These are phyloP conservation scores for Pongo pygmaeus DNA, from an alignment of 2,113 vertebrate species.

Conservation along the genomic window DNA sequence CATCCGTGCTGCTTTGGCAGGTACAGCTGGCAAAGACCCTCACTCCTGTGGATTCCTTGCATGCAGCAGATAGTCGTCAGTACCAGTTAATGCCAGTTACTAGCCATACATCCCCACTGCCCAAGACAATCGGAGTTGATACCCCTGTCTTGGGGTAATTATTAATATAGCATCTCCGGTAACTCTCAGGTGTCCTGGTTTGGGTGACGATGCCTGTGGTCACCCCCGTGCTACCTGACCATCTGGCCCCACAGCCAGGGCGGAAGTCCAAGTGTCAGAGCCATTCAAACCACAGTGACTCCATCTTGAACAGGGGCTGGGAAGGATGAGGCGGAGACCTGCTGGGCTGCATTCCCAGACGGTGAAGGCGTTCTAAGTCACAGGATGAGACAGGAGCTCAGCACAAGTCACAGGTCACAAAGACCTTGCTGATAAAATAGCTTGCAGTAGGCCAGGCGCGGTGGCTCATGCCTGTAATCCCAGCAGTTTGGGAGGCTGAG, in stretches of 20 bases:
- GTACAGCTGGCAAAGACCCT: not conserved
- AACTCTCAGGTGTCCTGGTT: not conserved
- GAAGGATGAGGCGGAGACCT: too few relatives aligned
- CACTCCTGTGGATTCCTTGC: not conserved
- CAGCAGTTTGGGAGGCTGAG: too few relatives aligned
- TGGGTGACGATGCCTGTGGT: not conserved
- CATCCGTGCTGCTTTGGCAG: not conserved
- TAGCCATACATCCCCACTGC: not conserved
- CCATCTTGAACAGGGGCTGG: too few relatives aligned
- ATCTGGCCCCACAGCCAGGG: not conserved
- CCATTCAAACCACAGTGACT: too few relatives aligned
- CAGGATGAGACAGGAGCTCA: too few relatives aligned
- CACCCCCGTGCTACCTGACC: not conserved
- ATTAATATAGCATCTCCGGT: not conserved
- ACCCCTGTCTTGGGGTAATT: not conserved
- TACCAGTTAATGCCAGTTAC: not conserved
- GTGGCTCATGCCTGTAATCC: too few relatives aligned
- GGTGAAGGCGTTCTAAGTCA: too few relatives aligned
- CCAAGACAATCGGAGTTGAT: not conserved
- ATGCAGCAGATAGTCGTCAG: too few relatives aligned
- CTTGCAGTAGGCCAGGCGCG: rapidly evolving
- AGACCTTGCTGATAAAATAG: too few relatives aligned
- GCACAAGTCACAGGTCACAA: too few relatives aligned
- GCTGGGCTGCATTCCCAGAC: too few relatives aligned
- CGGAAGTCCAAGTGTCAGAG: not conserved